These are phyloP conservation scores for Xenus cinereus DNA, from an alignment of 2,113 vertebrate genomes.

Conservation along the genomic window DNA sequence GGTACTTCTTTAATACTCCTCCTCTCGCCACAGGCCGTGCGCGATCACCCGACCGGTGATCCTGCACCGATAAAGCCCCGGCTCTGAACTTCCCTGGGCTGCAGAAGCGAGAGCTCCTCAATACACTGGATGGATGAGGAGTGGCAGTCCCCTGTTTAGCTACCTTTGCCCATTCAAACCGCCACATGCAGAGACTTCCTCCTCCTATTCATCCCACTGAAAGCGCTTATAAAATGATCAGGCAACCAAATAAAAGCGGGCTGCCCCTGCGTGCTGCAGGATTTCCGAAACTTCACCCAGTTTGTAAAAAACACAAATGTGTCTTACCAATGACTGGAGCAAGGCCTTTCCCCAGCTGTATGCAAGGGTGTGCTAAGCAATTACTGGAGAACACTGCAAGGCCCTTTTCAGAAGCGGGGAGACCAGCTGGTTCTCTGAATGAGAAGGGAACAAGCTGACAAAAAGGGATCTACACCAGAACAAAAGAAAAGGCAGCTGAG, in stretches of 20 bases:
- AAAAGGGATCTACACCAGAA: background rate
- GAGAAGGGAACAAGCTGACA: background rate
- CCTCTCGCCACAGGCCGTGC: fast-evolving
- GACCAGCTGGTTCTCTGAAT: background rate
- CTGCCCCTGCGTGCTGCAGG: background rate
- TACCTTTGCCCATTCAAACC: background rate
- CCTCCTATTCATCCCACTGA: background rate
- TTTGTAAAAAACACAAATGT: background rate
- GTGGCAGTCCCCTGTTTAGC: background rate
- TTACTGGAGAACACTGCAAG: background rate
- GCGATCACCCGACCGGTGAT: background rate
- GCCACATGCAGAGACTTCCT: background rate
- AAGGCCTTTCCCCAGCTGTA: background rate
- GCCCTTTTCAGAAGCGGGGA: background rate
- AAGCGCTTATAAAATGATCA: background rate
- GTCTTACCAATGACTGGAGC: fast-evolving
- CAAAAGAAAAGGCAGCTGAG: background rate
- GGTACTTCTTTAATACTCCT: background rate
- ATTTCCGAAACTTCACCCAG: background rate
- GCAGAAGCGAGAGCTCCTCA: background rate
- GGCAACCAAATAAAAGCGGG: background rate
- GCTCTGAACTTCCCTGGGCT: background rate
- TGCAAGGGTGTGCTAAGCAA: background rate
- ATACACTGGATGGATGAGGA: background rate
- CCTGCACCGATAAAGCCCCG: background rate